Evolutionary conservation across 2,888 invertebrate genomes (phyloP), one percentile per base, ranked within the genome.

Genomic region (Cremastinae sp.): DNA sequence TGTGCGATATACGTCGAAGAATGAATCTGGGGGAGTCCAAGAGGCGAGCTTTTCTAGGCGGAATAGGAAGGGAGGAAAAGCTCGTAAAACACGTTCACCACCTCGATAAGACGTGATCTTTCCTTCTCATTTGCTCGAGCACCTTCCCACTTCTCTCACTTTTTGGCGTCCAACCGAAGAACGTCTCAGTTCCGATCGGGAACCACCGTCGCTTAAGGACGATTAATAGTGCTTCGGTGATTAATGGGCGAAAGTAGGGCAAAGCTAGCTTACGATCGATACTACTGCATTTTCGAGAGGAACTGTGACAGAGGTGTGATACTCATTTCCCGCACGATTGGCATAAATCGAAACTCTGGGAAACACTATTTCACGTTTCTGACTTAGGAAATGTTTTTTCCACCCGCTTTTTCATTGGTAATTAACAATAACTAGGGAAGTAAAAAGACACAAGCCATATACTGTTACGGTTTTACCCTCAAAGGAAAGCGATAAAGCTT

Each of bases 161-260:
- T 18, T n/a, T 66, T 55, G 51, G 64, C 55, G 22, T 59, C 55
- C 64, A 59, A 58, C 43, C 71, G 47, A 18, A 14, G 53, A 78
- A 73, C 78, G 76, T 78, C 76, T 79, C 74, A 72, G 59, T 78
- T 72, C 74, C 75, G 14, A 16, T 37, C 61, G 65, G 61, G 45
- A 75, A 70, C 69, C 72, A 49, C 74, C 41, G 64, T 80, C 78
- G 83, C 83, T 85, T 82, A 83, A 80, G 77, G 53, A 83, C 84
- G 85, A 85, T 85, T 85, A 85, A 85, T 84, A 84, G 83, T 75
- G 74, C 73, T 59, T 39, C 69, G 37, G 81, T 83, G 84, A 83
- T 85, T 85, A 84, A 85, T 84, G 81, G 68, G 59, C 55, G 62
- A 64, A 76, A 68, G 74, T 51, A 62, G 49, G 73, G 79, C 77